Evolutionary conservation across 2,113 vertebrate genomes (phyloP).

Genomic region (Naja naja): DNA sequence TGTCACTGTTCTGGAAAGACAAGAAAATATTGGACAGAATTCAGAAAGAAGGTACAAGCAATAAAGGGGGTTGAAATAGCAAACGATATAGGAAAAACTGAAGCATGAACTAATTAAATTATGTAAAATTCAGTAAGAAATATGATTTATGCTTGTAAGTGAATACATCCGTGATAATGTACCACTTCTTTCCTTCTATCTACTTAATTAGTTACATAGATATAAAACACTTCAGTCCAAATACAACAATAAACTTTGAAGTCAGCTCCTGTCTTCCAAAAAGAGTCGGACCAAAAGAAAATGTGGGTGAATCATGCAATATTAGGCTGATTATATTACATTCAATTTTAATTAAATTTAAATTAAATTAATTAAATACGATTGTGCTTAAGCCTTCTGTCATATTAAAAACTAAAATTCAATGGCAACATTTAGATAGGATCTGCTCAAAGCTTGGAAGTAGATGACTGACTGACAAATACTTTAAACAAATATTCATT

Average conservation of each 20-base stretch:
- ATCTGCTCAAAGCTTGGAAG: not conserved
- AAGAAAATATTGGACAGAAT: not conserved
- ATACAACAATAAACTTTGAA: not conserved
- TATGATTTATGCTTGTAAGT: not conserved
- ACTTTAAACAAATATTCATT: not conserved
- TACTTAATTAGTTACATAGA: not conserved
- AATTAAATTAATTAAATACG: not conserved
- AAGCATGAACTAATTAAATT: not conserved
- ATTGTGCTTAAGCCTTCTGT: not conserved
- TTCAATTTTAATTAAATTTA: not conserved
- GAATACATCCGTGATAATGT: not conserved
- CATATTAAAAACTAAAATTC: not conserved
- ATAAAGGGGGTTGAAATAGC: not conserved
- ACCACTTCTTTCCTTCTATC: not conserved
- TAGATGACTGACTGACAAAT: not conserved
- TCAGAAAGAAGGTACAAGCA: not conserved
- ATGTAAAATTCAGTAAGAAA: not conserved
- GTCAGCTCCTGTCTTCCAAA: not conserved
- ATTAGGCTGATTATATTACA: not conserved
- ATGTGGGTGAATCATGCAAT: not conserved
- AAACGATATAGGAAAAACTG: not conserved
- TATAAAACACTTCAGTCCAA: not conserved
- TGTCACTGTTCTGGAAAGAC: not conserved
- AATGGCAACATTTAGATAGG: not conserved
- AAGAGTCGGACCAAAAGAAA: not conserved